Conservation (phyloP, 2,113 vertebrate species). For the Urocynchramus pylzowi region DNA sequence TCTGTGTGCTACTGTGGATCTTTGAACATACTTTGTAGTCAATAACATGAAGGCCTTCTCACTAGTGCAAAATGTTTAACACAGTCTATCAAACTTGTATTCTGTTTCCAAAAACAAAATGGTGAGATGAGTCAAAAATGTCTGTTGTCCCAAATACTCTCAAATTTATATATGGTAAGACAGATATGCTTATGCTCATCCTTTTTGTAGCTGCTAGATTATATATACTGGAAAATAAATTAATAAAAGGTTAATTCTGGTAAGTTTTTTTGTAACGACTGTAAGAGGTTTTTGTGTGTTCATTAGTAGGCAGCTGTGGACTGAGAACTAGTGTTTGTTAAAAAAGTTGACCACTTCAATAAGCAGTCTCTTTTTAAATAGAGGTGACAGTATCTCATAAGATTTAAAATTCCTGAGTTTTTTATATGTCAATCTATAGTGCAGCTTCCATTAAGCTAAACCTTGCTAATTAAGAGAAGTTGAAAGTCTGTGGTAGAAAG, state of each 20-base stretch:
- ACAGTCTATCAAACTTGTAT: neutral
- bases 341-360: neutral
- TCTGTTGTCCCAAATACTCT: neutral
- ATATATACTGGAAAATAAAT: neutral
- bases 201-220: neutral
- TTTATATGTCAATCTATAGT: neutral
- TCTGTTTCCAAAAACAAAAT: neutral
- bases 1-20: neutral
- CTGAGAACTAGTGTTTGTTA: neutral
- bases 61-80: neutral
- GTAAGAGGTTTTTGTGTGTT: neutral
- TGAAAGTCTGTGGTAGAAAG: neutral
- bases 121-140: neutral
- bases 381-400: neutral
- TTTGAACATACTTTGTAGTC: neutral
- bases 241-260: neutral
- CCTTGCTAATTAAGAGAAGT: neutral
- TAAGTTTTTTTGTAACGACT: neutral
- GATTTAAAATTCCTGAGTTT: neutral
- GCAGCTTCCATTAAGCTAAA: neutral
- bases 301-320: neutral
- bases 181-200: neutral
- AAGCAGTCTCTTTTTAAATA: neutral
- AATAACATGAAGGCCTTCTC: neutral
- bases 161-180: neutral